Conservation (phyloP, 2,113 vertebrate genomes). For the Misgurnus mizolepis region DNA sequence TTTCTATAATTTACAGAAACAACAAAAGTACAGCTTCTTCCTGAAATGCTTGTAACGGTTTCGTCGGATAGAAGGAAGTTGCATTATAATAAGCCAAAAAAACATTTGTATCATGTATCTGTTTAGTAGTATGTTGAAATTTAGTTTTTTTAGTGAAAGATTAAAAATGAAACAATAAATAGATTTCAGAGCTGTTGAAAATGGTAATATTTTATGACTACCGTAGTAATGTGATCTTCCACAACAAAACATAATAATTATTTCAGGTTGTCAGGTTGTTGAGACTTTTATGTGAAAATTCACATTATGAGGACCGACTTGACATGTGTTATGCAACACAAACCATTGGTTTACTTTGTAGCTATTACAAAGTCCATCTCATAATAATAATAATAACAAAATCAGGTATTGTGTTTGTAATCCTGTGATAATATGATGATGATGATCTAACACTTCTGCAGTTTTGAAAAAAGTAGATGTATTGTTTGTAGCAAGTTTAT, state of each 20-base stretch:
- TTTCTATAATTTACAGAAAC: background rate
- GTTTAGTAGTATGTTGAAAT: background rate
- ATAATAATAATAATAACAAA: background rate
- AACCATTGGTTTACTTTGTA: background rate
- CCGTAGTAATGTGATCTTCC: background rate
- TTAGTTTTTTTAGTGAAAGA: background rate
- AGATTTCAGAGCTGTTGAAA: background rate
- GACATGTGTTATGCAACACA: too few species aligned
- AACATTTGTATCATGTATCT: background rate
- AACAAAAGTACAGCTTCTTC: background rate
- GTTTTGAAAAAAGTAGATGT: too few species aligned
- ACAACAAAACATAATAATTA: background rate
- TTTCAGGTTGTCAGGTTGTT: background rate
- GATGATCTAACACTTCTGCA: background rate
- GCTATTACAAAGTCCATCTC: background rate
- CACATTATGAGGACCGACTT: background rate
- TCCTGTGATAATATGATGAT: background rate
- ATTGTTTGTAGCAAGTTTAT: background rate
- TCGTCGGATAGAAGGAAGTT: background rate
- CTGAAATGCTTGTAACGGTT: background rate
- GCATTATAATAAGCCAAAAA: background rate
- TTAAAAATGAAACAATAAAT: background rate
- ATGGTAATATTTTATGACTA: constrained; percentile 4
- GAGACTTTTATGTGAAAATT: background rate
- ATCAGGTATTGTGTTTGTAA: background rate